A percentile compares a stretch with the other conserved stretches of the same genome.
Conservation (phyloP, 1,140 invertebrate species). For the Anastrepha obliqua region DNA sequence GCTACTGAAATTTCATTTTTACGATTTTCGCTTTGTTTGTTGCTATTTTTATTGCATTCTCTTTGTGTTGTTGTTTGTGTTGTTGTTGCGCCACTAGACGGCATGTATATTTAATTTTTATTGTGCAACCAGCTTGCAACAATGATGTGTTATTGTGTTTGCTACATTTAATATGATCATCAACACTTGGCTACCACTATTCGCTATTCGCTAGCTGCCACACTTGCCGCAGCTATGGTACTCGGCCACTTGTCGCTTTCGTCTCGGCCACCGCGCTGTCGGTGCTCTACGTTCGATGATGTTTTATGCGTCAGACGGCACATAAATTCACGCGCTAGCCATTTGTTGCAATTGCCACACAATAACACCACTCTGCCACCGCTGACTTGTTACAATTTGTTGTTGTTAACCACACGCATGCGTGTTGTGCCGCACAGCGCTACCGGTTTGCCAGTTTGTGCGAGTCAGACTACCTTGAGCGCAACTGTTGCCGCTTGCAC, state of each 20-base stretch:
- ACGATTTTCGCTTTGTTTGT: slow-evolving; percentile 18
- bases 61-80: background rate
- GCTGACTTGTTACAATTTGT: slow-evolving; percentile 41
- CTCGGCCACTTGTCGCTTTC: background rate
- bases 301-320: slow-evolving; percentile 45
- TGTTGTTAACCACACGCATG: slow-evolving; percentile 52
- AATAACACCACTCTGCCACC: background rate
- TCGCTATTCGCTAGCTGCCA: slow-evolving; percentile 27
- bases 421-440: slow-evolving; percentile 29
- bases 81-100: background rate
- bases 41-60: background rate
- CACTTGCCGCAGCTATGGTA: background rate
- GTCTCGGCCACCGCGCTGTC: too few relatives aligned
- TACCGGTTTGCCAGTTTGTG: slow-evolving; percentile 34
- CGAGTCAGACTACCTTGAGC: slow-evolving; percentile 31
- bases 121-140: slow-evolving; percentile 22
- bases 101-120: slow-evolving; percentile 17
- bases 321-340: slow-evolving; percentile 38
- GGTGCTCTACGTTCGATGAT: background rate
- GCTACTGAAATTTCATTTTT: slow-evolving; percentile 52
- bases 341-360: slow-evolving; percentile 22
- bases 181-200: slow-evolving; percentile 35
- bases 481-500: slow-evolving; percentile 52
- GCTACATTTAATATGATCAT: slow-evolving; percentile 44
- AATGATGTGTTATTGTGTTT: slow-evolving; percentile 49